Percentiles rank a stretch among this genome's conserved stretches.
phyloP scores from a whole-genome alignment of 2,888 invertebrate genomes.

The Chaetoderma sp. region DNA sequence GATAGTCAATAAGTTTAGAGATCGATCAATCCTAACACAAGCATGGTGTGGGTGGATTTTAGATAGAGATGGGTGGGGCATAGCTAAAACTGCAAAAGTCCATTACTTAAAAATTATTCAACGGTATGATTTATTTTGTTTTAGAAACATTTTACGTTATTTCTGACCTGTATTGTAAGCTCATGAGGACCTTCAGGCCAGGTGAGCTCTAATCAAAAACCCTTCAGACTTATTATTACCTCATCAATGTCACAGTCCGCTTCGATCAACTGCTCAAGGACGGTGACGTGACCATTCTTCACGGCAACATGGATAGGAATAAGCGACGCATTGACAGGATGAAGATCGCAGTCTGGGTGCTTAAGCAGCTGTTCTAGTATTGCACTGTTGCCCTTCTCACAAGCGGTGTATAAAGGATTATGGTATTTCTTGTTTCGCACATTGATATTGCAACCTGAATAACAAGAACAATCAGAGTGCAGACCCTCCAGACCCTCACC shows the following conservation, averaged over 20 bases:
- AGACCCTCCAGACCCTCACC: background rate
- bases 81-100: too few relatives aligned
- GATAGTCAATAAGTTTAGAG: too few relatives aligned
- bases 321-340: constrained; percentile 39
- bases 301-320: constrained; percentile 61
- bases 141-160: too few relatives aligned
- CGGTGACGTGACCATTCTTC: constrained; percentile 45
- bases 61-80: too few relatives aligned
- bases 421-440: constrained; percentile 47
- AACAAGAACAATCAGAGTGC: background rate
- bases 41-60: too few relatives aligned
- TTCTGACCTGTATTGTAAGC: too few relatives aligned
- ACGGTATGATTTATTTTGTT: too few relatives aligned
- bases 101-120: too few relatives aligned
- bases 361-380: constrained; percentile 52
- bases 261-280: constrained; percentile 53
- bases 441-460: constrained; percentile 62
- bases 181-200: too few relatives aligned
- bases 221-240: constrained; percentile 47
- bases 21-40: too few relatives aligned
- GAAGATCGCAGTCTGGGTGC: constrained; percentile 43
- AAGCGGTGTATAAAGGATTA: constrained; percentile 60
- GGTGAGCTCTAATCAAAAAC: too few relatives aligned
- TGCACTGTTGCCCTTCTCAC: constrained; percentile 56
- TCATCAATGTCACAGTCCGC: constrained; percentile 62